phyloP scores from a whole-genome alignment of 2,113 vertebrate genomes.

The Baryphthengus martii region DNA sequence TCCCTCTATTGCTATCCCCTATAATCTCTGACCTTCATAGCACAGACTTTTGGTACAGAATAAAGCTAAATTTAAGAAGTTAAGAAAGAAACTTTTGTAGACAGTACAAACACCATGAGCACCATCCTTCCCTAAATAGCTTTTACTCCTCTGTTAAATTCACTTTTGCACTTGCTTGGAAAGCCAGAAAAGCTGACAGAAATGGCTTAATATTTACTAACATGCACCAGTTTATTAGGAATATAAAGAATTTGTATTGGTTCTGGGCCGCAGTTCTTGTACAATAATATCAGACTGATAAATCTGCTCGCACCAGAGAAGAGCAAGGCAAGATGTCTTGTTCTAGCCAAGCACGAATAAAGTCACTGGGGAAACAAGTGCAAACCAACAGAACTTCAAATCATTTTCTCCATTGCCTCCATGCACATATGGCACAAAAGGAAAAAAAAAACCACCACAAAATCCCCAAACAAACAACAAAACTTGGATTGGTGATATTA shows the following conservation, averaged over 20 bases:
- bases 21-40: not conserved
- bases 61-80: not conserved
- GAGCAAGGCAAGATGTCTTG: not conserved
- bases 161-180: not conserved
- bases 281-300: not conserved
- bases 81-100: not conserved
- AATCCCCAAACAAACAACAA: not conserved
- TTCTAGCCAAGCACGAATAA: not conserved
- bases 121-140: not conserved
- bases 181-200: not conserved
- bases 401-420: not conserved
- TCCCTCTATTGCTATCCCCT: rapidly evolving
- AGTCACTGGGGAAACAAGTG: not conserved
- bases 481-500: not conserved
- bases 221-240: not conserved
- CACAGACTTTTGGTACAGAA: not conserved
- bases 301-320: not conserved
- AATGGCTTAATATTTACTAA: not conserved
- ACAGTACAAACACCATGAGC: not conserved
- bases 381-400: not conserved
- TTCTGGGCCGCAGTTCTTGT: not conserved
- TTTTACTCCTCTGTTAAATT: not conserved
- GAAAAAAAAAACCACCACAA: not conserved
- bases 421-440: not conserved
- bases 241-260: not conserved